Conservation (phyloP, 2,888 invertebrate genomes). For the Drosophila barbarae region DNA sequence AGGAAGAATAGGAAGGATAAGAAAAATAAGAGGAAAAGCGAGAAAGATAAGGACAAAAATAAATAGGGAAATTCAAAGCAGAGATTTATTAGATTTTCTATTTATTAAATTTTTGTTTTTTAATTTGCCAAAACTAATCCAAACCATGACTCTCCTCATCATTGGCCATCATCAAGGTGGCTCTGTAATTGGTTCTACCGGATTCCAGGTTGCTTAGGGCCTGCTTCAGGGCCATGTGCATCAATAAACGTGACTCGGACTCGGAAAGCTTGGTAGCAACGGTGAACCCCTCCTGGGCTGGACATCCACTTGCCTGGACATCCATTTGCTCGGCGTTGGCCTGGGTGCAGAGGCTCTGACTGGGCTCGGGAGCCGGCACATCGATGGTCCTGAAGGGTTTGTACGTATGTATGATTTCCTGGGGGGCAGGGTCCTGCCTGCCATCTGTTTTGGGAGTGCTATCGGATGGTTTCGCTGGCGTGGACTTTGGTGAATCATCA, state of each 20-base stretch:
- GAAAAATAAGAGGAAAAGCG: neutral
- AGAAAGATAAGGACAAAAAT: neutral
- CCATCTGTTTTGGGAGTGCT: neutral
- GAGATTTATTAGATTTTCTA: no score
- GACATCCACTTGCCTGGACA: no score
- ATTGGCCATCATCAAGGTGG: conserved; percentile 21
- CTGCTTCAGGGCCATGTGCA: conserved; percentile 43
- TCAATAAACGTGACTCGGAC: conserved; percentile 25
- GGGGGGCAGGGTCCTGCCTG: neutral
- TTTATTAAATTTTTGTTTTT: neutral
- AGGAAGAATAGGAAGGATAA: neutral
- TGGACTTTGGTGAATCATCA: neutral
- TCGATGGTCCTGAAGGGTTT: conserved; percentile 25
- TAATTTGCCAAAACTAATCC: neutral
- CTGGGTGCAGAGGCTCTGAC: neutral
- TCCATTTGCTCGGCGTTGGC: neutral
- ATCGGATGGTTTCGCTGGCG: neutral
- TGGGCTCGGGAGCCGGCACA: conserved; percentile 3
- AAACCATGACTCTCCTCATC: neutral
- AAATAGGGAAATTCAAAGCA: neutral
- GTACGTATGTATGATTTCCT: conserved; percentile 10
- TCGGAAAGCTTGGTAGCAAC: conserved; percentile 20
- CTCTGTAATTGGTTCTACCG: conserved; percentile 19
- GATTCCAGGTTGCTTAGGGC: conserved; percentile 38
- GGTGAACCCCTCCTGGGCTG: no score